Base-by-base conservation (phyloP, 1,140 invertebrate species). In the Choristoneura fumiferana region DNA sequence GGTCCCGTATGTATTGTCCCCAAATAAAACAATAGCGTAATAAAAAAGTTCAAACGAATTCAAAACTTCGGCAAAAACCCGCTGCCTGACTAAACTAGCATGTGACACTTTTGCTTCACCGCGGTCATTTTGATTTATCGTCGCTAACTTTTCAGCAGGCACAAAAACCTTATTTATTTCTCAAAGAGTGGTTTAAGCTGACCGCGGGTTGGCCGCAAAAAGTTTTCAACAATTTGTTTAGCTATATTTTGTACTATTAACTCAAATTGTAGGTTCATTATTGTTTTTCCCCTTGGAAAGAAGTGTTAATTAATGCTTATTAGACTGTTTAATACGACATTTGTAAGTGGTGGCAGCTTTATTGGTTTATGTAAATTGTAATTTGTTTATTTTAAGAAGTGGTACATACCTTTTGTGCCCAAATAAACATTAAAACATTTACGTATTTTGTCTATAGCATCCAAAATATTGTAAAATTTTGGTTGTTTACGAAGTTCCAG, bases 141-240 rank as follows among this genome's bases (percentile, higher is more conserved):
- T 22, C 12, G 43, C 43, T 13, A 49, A 49, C 43, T 49, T 49
- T 49, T 49, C 43, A 49, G 43, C 6, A n/a, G 22, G 1, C 43
- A 18, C 43, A 49, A 49, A 49, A 49, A 49, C 43, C 43, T 49
- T 49, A 49, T 49, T 49, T 49, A 49, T 49, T 49, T 49, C 43
- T 49, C 43, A 12, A 2, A 49, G 43, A 49, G 43, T 49, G 43
- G 43, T 49, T 49, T 22, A 49, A 22, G 43, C 43, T 6, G 18
- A 49, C 17, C 43, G 18, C 22, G n/a, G 43, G 22, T n/a, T 49
- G 18, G 10, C 43, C 43, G 43, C 43, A 49, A 49, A 49, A 49
- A 49, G 17, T 49, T 45, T 18, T 22, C 18, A 33, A 49, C 10
- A 12, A 29, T 49, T 49, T 49, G 12, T 49, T 29, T 12, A 22